These are phyloP conservation scores for Papilio xuthus DNA, from an alignment of 1,140 invertebrate species.

Conservation along the genomic window DNA sequence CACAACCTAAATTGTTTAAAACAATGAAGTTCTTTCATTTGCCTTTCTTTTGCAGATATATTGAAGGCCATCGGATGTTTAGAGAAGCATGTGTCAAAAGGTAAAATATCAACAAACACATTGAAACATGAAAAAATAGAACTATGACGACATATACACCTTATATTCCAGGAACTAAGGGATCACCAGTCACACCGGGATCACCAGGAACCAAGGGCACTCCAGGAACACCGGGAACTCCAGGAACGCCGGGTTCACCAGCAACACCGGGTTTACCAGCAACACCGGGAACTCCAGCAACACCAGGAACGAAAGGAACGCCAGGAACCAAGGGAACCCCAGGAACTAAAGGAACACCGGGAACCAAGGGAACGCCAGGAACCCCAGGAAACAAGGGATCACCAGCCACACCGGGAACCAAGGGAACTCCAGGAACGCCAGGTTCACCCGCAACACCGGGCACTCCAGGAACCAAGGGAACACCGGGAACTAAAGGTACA, in stretches of 20 bases:
- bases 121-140: constrained; percentile 37
- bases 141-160: constrained; percentile 3
- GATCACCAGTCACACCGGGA: background rate
- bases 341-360: background rate
- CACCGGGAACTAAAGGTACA: background rate
- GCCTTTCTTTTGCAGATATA: constrained; percentile 45
- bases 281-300: background rate
- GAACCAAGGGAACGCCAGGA: background rate
- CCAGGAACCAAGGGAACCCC: background rate
- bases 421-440: background rate
- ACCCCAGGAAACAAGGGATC: background rate
- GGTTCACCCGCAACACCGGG: too few species aligned
- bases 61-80: constrained; percentile 49
- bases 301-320: background rate
- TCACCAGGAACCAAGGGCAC: background rate
- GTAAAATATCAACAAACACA: constrained; percentile 17
- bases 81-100: constrained; percentile 44
- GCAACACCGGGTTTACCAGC: background rate
- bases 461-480: background rate
- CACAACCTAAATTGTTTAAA: background rate
- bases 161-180: background rate
- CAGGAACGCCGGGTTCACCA: background rate
- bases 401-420: background rate
- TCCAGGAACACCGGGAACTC: background rate
- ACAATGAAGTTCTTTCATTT: background rate